Evolutionary conservation across 2,797 vertebrate species (phyloP), one percentile per base, ranked within the genome.

Genomic region (Ptychobarbus kaznakovi): DNA sequence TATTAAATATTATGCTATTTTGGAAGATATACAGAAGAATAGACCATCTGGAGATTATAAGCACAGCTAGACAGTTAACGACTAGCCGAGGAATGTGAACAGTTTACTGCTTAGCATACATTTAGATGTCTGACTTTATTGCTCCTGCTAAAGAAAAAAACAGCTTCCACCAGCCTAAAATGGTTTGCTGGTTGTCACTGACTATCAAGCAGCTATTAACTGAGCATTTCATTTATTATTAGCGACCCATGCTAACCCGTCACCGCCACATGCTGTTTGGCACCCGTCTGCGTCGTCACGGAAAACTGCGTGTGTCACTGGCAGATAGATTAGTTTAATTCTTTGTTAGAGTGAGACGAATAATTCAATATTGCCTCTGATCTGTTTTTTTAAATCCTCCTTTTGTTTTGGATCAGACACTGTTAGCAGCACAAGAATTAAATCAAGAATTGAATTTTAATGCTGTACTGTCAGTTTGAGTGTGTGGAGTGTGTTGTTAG

Each of bases 281-380:
- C 65, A 85, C 18, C 46, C 38, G 56, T 79, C 56, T 49, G 58
- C 13, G 44, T 84, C 77, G 40, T 81, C 51, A 22, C 73, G n/a
- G 69, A 82, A 53, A 66, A 86, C 81, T 63, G 77, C 25, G 6
- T 61, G 77, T 86, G 68, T 84, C 81, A 86, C 40, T 58, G 49
- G 86, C 84, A 51, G 78, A 88, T 79, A 86, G 74, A 87, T 88
- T 86, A 83, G 85, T 79, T 88, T 90, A 82, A 89, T 87, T 83
- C 68, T 74, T 88, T 58, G 84, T 89, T 86, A 86, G 76, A 82
- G 74, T 63, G 61, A 72, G 44, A 90, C 90, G 84, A 90, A 91
- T 91, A 83, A 89, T 90, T 88, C 84, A 91, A 66, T n/a, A 74
- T 61, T 2, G 15, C 51, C 79, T 70, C 79, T 51, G 6, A 79